Percentiles rank a stretch among this genome's conserved stretches.
Evolutionary conservation across 2,888 invertebrate genomes (phyloP).

Genomic region (Meteorus colon): DNA sequence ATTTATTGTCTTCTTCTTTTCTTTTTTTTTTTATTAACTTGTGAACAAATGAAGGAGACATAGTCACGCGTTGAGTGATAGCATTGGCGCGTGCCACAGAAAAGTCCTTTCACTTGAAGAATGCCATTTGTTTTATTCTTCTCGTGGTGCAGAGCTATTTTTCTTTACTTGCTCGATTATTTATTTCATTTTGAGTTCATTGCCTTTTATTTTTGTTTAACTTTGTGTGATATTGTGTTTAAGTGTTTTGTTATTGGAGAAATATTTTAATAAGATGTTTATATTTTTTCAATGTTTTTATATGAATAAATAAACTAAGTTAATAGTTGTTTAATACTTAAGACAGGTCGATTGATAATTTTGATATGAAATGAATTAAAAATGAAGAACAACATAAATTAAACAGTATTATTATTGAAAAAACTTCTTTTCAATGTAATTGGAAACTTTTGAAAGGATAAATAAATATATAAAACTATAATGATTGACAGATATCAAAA

Average conservation of each 20-base stretch:
- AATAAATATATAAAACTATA: neutral
- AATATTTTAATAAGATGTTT: too few relatives aligned
- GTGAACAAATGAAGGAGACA: constrained; percentile 36
- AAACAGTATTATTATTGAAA: too few relatives aligned
- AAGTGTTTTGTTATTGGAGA: too few relatives aligned
- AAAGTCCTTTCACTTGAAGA: constrained; percentile 55
- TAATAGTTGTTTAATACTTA: too few relatives aligned
- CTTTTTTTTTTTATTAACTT: constrained; percentile 49
- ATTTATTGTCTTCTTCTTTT: neutral
- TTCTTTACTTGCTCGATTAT: constrained; percentile 15
- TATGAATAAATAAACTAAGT: too few relatives aligned
- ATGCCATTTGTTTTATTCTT: constrained; percentile 67
- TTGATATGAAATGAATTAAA: too few relatives aligned
- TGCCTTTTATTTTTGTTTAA: constrained; percentile 10
- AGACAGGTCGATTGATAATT: too few relatives aligned
- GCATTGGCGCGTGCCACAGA: constrained; percentile 63
- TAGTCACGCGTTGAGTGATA: constrained; percentile 60
- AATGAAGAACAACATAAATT: too few relatives aligned
- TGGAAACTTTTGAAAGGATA: neutral
- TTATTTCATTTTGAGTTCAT: constrained; percentile 27
- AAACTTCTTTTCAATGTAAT: too few relatives aligned
- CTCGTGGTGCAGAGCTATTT: constrained; percentile 23
- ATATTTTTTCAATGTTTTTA: too few relatives aligned
- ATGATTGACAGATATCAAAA: constrained; percentile 38
- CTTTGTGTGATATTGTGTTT: neutral